Evolutionary conservation across 2,797 vertebrate genomes (phyloP), one percentile per base, ranked within the genome.

Genomic region (Amblyraja radiata): DNA sequence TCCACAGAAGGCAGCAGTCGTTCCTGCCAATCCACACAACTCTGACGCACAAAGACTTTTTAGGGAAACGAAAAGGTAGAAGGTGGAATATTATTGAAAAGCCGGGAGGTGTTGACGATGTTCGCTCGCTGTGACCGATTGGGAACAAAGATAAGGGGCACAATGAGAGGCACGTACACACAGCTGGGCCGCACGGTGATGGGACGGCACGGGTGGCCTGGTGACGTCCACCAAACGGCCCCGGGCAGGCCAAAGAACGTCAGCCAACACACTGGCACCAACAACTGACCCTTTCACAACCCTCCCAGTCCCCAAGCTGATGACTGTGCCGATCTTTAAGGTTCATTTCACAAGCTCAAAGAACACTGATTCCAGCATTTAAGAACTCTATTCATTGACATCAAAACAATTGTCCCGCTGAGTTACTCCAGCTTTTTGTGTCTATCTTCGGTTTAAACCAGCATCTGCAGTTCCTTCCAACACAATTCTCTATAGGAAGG

Each of bases 21-120:
- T 1, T 84, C n/a, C 61, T 61, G 21, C 46, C 80, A 83, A 83
- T 13, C 28, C 23, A 13, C 54, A n/a, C 61, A 61, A 25, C 18
- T 61, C 54, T 84, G 81, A 58, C 81, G 46, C 61, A 25, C 25
- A 1, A 58, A 28, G 80, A 10, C n/a, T 84, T 58, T 61, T 79
- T 23, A 23, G 71, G 23, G 25, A 54, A 84, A 13, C 6, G 81
- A 84, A 61, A 46, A 84, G 81, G 28, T 84, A 84, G 81, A 46
- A 84, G 81, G 46, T 84, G 81, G 46, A 84, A 58, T 54, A 83
- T 83, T 58, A 83, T 25, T 83, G 80, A 28, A 58, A 84, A 54
- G 54, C 54, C 46, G 9, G 9, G 14, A 25, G 81, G 11, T 3
- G 54, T 25, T 28, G 81, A 84, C 81, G 61, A 58, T 58, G n/a